Base-by-base conservation (phyloP, 2,797 vertebrate genomes). In the Chlorospingus flavigularis region DNA sequence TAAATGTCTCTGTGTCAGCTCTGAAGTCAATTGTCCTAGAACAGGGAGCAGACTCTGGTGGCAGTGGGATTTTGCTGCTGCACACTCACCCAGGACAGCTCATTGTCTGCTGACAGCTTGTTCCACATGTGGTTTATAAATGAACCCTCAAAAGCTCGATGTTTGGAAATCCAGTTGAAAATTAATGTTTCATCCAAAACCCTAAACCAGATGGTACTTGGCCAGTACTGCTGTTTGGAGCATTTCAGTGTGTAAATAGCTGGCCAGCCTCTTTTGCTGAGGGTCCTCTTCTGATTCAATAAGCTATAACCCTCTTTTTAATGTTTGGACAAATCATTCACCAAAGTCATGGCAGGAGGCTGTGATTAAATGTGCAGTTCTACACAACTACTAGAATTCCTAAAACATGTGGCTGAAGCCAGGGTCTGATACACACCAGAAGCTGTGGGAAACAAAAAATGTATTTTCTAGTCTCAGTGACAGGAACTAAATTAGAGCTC, bases 181-280 rank as follows among this genome's bases (percentile, higher is more conserved):
- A 86, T 60, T 25, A 80, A 62, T 57, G 28, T 70, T 95, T 86
- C 37, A 61, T 86, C 47, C 68, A 73, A 85, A 93, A 77, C 20
- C 16, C 45, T 67, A 84, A 94, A 93, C 67, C 82, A 94, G 90
- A 95, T 90, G 74, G 76, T 92, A 67, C 62, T 89, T 95, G 72
- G 55, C 43, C 75, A 55, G 55, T 65, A 51, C 17, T 78, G 62
- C 55, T 66, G 3, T 42, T 92, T 74, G 71, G 86, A 94, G 28
- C n/a, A 54, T 62, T 86, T 92, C 50, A 61, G 13, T 37, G 30
- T 60, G 51, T 53, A 80, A 62, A 42, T 61, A 66, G 45, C 54
- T 79, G 42, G 53, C 51, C 53, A 71, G n/a, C 57, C 76, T 81
- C 24, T 84, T 89, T 76, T 76, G 68, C 61, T 51, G 74, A 85